Conservation (phyloP, 2,113 vertebrate genomes). For the Zapus hudsonius region DNA sequence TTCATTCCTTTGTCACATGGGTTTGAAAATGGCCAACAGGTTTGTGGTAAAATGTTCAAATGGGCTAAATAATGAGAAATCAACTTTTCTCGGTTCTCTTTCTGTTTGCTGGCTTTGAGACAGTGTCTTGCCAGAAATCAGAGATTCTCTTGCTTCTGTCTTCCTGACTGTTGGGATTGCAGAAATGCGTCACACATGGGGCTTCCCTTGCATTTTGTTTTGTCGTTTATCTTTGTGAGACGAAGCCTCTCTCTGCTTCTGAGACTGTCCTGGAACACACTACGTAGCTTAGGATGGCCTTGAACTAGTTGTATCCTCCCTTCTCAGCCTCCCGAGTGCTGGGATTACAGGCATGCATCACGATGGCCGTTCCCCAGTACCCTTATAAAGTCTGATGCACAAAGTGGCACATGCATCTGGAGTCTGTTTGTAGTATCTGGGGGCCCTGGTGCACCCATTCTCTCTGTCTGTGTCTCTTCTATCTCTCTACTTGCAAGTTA, state of each 20-base stretch:
- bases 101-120: neutral
- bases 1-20: neutral
- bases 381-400: too few relatives aligned
- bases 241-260: neutral
- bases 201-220: neutral
- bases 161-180: neutral
- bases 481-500: too few relatives aligned
- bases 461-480: too few relatives aligned
- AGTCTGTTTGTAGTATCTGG: too few relatives aligned
- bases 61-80: neutral
- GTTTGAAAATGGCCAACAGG: neutral
- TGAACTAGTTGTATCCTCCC: neutral
- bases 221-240: neutral
- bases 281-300: neutral
- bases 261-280: neutral
- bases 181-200: neutral
- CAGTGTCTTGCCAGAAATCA: neutral
- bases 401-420: too few relatives aligned
- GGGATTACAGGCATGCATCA: neutral
- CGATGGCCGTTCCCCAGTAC: neutral
- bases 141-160: neutral
- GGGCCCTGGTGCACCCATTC: too few relatives aligned
- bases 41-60: constrained; percentile 3
- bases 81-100: neutral
- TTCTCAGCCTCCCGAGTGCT: neutral